Conservation (phyloP, 2,888 invertebrate species). For the Caenorhabditis drosophilae region DNA sequence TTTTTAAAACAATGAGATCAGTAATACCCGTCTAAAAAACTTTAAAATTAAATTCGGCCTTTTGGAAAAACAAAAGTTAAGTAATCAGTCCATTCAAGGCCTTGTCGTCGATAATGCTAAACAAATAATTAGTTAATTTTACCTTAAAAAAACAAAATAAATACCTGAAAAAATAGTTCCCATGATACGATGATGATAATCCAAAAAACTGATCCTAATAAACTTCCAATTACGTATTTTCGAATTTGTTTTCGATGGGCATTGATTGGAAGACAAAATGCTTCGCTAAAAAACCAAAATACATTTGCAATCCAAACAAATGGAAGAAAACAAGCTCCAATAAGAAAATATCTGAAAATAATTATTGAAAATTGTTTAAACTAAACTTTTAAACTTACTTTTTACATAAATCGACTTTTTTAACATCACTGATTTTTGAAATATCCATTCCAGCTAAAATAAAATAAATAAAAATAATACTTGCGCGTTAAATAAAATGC, state of each 20-base stretch:
- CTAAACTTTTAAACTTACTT: conserved; percentile 23
- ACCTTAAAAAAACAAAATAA: background rate
- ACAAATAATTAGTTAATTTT: conserved; percentile 5
- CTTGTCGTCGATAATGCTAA: conserved; percentile 46
- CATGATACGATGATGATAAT: conserved; percentile 31
- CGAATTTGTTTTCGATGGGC: conserved; percentile 34
- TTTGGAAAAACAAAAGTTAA: conserved; percentile 47
- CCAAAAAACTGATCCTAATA: conserved; percentile 41
- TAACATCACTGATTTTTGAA: conserved; percentile 33
- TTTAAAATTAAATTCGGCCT: conserved; percentile 36
- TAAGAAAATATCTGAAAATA: conserved; percentile 44
- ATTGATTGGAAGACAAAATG: conserved; percentile 37
- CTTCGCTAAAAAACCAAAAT: conserved; percentile 49
- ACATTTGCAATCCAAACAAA: conserved; percentile 47
- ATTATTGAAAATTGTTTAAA: too few relatives aligned
- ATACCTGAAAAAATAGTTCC: conserved; percentile 49
- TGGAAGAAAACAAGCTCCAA: conserved; percentile 42
- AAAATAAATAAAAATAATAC: background rate
- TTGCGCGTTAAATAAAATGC: background rate
- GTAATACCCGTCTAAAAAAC: conserved; percentile 1
- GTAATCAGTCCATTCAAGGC: conserved; percentile 47
- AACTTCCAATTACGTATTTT: conserved; percentile 38
- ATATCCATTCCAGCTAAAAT: conserved; percentile 31
- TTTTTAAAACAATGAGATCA: too few relatives aligned
- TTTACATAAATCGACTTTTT: conserved; percentile 42